Conservation (phyloP, 2,888 invertebrate genomes). For the Ecdyonurus torrentis region DNA sequence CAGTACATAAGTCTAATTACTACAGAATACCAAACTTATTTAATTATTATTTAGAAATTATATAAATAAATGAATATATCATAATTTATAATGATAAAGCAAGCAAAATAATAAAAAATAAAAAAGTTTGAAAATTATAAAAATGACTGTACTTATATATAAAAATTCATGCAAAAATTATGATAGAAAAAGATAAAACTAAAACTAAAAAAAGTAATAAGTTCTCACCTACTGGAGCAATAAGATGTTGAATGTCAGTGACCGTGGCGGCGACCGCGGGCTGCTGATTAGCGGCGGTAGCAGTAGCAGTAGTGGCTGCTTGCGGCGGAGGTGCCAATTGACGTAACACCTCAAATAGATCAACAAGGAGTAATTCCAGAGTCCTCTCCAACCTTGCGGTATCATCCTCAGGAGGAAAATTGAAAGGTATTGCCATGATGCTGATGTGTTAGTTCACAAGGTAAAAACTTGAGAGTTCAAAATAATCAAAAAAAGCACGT, state of each 20-base stretch:
- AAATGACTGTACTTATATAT: too few species aligned
- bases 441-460: background rate
- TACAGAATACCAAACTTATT: too few species aligned
- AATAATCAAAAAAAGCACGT: background rate
- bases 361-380: background rate
- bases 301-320: too few species aligned
- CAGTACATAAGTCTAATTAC: too few species aligned
- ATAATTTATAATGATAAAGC: too few species aligned
- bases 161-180: background rate
- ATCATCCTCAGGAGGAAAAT: background rate
- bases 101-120: too few species aligned
- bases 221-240: background rate
- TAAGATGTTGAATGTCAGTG: background rate
- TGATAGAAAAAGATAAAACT: background rate
- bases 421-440: background rate
- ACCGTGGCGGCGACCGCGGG: background rate
- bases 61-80: too few species aligned
- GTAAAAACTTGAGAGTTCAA: background rate
- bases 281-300: background rate
- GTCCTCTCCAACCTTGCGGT: background rate
- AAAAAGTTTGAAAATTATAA: too few species aligned
- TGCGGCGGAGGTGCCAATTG: background rate
- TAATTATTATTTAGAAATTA: too few species aligned
- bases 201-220: background rate
- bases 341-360: background rate